Percentiles rank a stretch among this genome's conserved stretches.
phyloP scores from a whole-genome alignment of 2,113 vertebrate genomes.

The Saimiri boliviensis region DNA sequence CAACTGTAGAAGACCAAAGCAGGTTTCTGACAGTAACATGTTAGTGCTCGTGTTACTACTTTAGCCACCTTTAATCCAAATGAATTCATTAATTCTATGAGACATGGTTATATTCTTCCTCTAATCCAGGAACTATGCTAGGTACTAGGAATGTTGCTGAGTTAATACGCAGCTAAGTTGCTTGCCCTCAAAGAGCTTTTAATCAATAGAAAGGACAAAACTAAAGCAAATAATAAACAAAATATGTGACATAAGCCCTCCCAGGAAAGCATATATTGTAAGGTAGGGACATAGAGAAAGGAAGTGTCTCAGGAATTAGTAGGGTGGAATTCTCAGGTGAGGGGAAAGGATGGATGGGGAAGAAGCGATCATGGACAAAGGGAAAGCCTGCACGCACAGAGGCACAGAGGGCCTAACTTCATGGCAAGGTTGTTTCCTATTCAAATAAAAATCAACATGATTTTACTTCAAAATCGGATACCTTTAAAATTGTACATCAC shows the following conservation, averaged over 20 bases:
- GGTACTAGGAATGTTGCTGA: not conserved
- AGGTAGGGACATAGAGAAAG: not conserved
- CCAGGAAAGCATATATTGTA: not conserved
- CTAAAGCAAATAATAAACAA: not conserved
- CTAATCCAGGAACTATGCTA: not conserved
- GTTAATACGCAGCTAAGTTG: not conserved
- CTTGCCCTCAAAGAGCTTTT: not conserved
- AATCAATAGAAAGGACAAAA: not conserved
- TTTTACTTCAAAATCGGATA: not conserved
- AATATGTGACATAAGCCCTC: not conserved
- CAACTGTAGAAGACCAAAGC: not conserved
- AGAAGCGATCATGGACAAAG: not conserved
- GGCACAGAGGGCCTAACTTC: not conserved
- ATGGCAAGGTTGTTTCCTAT: not conserved
- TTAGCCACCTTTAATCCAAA: not conserved
- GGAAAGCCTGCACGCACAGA: not conserved
- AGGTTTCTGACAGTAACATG: too few species aligned
- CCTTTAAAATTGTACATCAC: not conserved
- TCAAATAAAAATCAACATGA: not conserved
- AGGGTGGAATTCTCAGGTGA: not conserved
- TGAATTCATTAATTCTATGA: not conserved
- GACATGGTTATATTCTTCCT: not conserved
- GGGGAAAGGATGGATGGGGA: not conserved
- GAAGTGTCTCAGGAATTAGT: not conserved
- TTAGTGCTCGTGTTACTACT: not conserved